Evolutionary conservation across 2,888 invertebrate genomes (phyloP).

Genomic region (Agonopterix heracliana): DNA sequence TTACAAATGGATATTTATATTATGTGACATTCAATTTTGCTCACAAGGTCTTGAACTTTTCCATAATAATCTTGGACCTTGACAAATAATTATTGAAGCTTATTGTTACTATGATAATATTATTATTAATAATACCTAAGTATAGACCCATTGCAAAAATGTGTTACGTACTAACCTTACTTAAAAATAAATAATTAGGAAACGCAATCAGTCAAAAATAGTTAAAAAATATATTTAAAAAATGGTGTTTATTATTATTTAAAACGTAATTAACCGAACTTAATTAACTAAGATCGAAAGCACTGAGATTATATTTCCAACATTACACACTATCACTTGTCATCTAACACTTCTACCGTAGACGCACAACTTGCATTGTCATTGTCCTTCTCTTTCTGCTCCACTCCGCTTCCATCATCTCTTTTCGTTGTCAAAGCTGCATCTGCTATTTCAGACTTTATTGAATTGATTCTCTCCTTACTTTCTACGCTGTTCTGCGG

Average conservation of each 20-base stretch:
- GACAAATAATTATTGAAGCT: no score
- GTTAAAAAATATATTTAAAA: background rate
- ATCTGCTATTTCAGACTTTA: conserved; percentile 50
- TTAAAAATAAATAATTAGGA: no score
- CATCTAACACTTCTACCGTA: conserved; percentile 65
- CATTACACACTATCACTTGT: conserved; percentile 36
- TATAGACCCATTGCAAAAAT: no score
- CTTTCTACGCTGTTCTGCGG: conserved; percentile 31
- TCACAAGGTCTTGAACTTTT: background rate
- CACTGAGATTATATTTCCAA: background rate
- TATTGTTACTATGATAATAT: no score
- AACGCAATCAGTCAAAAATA: no score
- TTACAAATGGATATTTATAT: background rate
- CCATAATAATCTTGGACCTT: background rate
- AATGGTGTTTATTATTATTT: no score
- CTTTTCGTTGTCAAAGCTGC: conserved; percentile 12
- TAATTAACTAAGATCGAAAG: no score
- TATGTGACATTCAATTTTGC: background rate
- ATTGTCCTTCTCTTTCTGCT: conserved; percentile 43
- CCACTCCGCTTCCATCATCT: conserved; percentile 25
- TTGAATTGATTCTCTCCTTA: conserved; percentile 47
- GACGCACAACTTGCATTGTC: conserved; percentile 64
- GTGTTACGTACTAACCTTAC: no score
- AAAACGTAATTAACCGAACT: no score
- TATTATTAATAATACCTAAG: no score